These are phyloP conservation scores for Brachyistius frenatus DNA, from an alignment of 2,113 vertebrate genomes.

Conservation along the genomic window DNA sequence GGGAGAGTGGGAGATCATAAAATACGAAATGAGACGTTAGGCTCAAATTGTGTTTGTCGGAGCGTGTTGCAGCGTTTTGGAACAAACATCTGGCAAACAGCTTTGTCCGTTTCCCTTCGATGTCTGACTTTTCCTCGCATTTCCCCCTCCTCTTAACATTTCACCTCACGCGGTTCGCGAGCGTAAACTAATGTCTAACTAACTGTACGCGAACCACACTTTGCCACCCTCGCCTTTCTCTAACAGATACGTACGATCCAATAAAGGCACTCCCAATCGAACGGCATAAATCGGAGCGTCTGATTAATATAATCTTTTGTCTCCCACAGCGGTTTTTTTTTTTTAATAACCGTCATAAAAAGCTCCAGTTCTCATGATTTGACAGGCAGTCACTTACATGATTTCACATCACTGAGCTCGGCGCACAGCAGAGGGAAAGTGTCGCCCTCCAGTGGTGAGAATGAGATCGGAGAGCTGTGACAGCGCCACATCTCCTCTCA, in stretches of 20 bases:
- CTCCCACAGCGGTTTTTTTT: constrained; percentile 49
- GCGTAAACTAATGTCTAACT: neutral
- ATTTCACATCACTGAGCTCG: constrained; percentile 10
- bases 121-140: neutral
- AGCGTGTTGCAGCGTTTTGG: constrained; percentile 40
- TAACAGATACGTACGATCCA: constrained; percentile 6
- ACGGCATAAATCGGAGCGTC: constrained; percentile 8
- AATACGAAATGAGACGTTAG: constrained; percentile 38
- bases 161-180: neutral
- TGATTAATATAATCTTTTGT: neutral
- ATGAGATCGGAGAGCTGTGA: neutral
- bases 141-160: neutral
- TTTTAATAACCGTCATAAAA: constrained; percentile 26
- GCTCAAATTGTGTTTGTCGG: constrained; percentile 45
- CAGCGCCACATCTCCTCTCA: neutral
- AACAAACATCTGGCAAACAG: constrained; percentile 76
- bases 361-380: constrained; percentile 27
- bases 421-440: neutral
- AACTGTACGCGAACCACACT: neutral
- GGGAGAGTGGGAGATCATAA: constrained; percentile 39
- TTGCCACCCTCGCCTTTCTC: neutral
- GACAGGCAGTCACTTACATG: constrained; percentile 28
- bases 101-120: constrained; percentile 39
- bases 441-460: constrained; percentile 57
- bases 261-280: constrained; percentile 14